Evolutionary conservation across 2,888 invertebrate genomes (phyloP).

Genomic region (Clivina fossor): DNA sequence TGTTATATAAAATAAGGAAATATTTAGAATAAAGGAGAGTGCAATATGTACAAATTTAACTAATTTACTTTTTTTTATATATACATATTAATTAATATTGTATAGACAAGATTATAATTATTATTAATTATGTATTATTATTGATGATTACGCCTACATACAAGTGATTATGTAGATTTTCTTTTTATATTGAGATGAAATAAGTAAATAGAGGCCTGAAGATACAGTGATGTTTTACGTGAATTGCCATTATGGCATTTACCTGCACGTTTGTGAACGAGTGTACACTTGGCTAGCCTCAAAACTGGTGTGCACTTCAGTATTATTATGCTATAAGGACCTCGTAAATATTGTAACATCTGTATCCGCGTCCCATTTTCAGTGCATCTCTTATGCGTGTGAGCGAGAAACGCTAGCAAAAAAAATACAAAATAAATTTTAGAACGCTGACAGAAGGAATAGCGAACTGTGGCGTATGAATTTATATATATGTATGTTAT

Average conservation of each 20-base stretch:
- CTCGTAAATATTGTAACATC: conserved; percentile 3
- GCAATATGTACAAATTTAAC: conserved; percentile 75
- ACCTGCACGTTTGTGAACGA: background rate
- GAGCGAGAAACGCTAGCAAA: background rate
- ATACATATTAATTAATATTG: conserved; percentile 49
- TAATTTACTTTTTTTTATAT: conserved; percentile 53
- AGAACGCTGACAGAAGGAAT: conserved; percentile 8
- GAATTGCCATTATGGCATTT: background rate
- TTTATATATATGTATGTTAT: background rate
- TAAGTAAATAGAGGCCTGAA: too few species aligned
- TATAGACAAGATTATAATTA: conserved; percentile 42
- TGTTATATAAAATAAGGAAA: conserved; percentile 31
- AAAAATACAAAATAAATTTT: background rate
- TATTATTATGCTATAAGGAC: conserved; percentile 21
- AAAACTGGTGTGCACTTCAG: conserved; percentile 9
- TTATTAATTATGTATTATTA: conserved; percentile 5
- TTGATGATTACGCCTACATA: background rate
- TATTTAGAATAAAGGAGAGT: conserved; percentile 57
- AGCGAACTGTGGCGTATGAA: background rate
- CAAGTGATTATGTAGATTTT: conserved; percentile 2
- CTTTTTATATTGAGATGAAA: conserved; percentile 12
- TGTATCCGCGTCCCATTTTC: conserved; percentile 11
- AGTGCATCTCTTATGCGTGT: conserved; percentile 4
- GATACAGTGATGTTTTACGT: conserved; percentile 1
- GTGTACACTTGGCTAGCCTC: conserved; percentile 1